Evolutionary conservation across 2,113 vertebrate species (phyloP), one percentile per base, ranked within the genome.

Genomic region (Tenrec ecaudatus): DNA sequence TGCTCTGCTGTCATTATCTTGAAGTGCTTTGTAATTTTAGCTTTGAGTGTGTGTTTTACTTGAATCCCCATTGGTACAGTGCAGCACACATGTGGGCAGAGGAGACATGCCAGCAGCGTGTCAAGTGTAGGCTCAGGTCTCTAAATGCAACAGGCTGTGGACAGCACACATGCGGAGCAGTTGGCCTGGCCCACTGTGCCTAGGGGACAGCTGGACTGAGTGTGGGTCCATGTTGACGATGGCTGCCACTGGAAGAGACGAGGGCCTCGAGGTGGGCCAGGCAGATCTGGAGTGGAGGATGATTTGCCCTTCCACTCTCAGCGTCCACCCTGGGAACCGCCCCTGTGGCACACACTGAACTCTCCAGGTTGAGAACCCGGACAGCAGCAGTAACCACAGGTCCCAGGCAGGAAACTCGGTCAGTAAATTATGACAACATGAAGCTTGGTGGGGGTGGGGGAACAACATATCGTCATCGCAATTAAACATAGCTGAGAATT

Each of bases 371-470:
- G 20, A 40, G 43, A 1, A 11, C 23, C 25, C 40, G n/a, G 14
- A 31, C 11, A 64, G n/a, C 38, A 68, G 25, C 11, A 64, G n/a
- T n/a, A 68, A 3, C 43, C 40, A 6, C 22, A 47, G 57, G 75
- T 76, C n/a, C 17, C 1, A 60, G 43, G 4, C 19, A 73, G 38
- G 16, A 62, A 33, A 33, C 14, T n/a, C n/a, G 69, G 53, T 25
- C 75, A 60, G 90, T 31, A 93, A 79, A 25, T 79, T 43, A 68
- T 79, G 47, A 64, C 36, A 87, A 66, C 75, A 53, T 77, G 16
- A 53, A 53, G 47, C 47, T 53, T 53, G 47, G 47, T 10, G 47
- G 47, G 47, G 47, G 47, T 53, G 47, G 9, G 47, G 47, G 47
- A 14, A 14, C 47, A 10, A 53, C 69, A 38, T 29, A 16, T 9